Percentiles rank a stretch among this genome's conserved stretches.
These are phyloP conservation scores for Tinea pellionella DNA, from an alignment of 2,888 invertebrate genomes.

Conservation along the genomic window DNA sequence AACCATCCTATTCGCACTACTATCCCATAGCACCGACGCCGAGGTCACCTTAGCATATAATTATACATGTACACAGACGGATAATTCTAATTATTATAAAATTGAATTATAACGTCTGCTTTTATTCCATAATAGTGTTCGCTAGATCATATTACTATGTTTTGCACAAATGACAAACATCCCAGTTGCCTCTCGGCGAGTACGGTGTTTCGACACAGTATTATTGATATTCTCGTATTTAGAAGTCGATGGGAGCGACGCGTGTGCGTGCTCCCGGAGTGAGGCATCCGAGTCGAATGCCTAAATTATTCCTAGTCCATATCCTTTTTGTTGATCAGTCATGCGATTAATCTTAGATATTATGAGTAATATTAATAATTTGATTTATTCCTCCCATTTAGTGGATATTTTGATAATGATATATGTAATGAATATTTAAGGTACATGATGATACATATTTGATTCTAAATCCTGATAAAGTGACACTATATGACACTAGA, in stretches of 20 bases:
- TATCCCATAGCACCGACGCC: constrained; percentile 21
- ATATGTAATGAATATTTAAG: constrained; percentile 71
- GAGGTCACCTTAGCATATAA: constrained; percentile 37
- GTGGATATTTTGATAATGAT: constrained; percentile 71
- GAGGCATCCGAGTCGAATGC: constrained; percentile 59
- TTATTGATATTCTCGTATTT: constrained; percentile 49
- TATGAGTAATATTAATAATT: constrained; percentile 62
- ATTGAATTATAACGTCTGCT: constrained; percentile 64
- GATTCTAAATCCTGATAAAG: constrained; percentile 71
- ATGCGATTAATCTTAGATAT: constrained; percentile 66
- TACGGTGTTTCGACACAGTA: constrained; percentile 49
- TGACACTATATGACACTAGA: constrained; percentile 63
- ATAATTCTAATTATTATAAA: constrained; percentile 58
- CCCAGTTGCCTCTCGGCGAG: constrained; percentile 41
- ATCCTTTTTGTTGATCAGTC: constrained; percentile 71
- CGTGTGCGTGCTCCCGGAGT: constrained; percentile 25
- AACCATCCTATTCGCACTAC: constrained; percentile 19
- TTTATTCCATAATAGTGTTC: constrained; percentile 67
- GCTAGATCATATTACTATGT: constrained; percentile 60
- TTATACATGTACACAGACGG: constrained; percentile 54
- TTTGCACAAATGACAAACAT: constrained; percentile 53
- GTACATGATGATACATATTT: constrained; percentile 71
- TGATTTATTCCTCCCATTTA: constrained; percentile 71
- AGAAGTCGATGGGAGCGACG: constrained; percentile 29
- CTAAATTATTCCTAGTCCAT: constrained; percentile 70